Conservation (phyloP, 2,888 invertebrate species). For the Caradrina kadenii region DNA sequence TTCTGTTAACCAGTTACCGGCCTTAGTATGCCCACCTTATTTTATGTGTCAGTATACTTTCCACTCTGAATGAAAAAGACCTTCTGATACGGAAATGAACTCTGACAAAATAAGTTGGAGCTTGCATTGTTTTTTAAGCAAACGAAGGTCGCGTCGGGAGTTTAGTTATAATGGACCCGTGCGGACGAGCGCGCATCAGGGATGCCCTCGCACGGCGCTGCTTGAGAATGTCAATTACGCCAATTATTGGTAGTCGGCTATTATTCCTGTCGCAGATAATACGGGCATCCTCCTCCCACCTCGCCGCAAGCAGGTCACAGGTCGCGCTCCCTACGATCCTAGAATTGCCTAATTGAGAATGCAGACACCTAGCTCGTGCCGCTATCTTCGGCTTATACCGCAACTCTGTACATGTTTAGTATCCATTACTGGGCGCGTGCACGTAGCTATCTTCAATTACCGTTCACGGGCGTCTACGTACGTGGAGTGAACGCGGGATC, state of each 20-base stretch:
- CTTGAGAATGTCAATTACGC: constrained; percentile 63
- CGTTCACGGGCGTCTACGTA: constrained; percentile 46
- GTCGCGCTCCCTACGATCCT: constrained; percentile 52
- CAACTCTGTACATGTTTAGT: constrained; percentile 56
- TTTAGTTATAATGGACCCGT: constrained; percentile 23
- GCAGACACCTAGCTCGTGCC: constrained; percentile 62
- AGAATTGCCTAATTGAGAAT: constrained; percentile 71
- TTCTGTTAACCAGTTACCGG: constrained; percentile 39
- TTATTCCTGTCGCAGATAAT: constrained; percentile 50
- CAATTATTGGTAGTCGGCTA: constrained; percentile 66
- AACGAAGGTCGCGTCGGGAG: constrained; percentile 22
- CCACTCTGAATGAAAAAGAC: constrained; percentile 21
- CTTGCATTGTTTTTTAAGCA: constrained; percentile 37
- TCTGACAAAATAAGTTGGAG: constrained; percentile 14
- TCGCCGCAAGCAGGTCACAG: constrained; percentile 39
- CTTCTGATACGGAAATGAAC: constrained; percentile 20
- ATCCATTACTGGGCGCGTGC: constrained; percentile 59
- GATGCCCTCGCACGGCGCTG: constrained; percentile 24
- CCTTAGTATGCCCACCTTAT: constrained; percentile 30
- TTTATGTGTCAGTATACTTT: constrained; percentile 32
- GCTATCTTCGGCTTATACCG: constrained; percentile 29
- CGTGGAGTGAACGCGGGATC: constrained; percentile 48
- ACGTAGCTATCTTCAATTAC: constrained; percentile 61
- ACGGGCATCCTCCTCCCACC: constrained; percentile 67
- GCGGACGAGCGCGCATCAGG: constrained; percentile 32